Base-by-base conservation (phyloP, 1,140 invertebrate species). In the Stegodyphus mimosarum region DNA sequence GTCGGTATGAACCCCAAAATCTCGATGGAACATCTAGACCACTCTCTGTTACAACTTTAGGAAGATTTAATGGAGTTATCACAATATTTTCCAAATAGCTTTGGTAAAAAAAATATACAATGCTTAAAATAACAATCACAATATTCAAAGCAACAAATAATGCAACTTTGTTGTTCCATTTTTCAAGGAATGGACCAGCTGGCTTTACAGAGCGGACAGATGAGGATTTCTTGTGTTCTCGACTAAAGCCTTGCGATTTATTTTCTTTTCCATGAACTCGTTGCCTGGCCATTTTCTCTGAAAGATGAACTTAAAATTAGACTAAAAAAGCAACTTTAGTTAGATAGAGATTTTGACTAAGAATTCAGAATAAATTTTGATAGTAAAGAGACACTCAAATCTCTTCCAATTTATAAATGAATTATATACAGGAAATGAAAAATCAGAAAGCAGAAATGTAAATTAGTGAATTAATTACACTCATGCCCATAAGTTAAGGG, bases 21-120 rank as follows among this genome's bases (percentile, higher is more conserved):
- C 94, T 93, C 6, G 95, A 94, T 4, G 95, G 94, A 18, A 95
- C 93, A 73, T 94, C 92, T 60, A 95, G 89, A 0, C 95, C 94
- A 70, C 93, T 92, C 86, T 92, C 91, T 67, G 92, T 89, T 3
- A 96, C 94, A 91, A 95, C 95, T 91, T 94, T 95, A 86, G 94
- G 92, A 69, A 93, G 92, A 89, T 95, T 93, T 79, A 95, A 94
- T 0, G 96, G 96, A 5, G 96, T 97, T 89, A 96, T 96, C 0
- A 98, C 95, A 86, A 95, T 92, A 1, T 96, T 96, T 90, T 96
- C 95, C 55, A 96, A 90, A 89, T 96, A 96, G 10, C 96, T 95
- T 88, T 94, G 91, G 87, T 95, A 96, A 63, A 94, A 94, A 87
- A 95, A 94, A 89, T 94, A 94, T 6, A 92, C 92, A 87, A 72